These are phyloP conservation scores for Mesocricetus auratus DNA, from an alignment of 2,113 vertebrate species.

Conservation along the genomic window DNA sequence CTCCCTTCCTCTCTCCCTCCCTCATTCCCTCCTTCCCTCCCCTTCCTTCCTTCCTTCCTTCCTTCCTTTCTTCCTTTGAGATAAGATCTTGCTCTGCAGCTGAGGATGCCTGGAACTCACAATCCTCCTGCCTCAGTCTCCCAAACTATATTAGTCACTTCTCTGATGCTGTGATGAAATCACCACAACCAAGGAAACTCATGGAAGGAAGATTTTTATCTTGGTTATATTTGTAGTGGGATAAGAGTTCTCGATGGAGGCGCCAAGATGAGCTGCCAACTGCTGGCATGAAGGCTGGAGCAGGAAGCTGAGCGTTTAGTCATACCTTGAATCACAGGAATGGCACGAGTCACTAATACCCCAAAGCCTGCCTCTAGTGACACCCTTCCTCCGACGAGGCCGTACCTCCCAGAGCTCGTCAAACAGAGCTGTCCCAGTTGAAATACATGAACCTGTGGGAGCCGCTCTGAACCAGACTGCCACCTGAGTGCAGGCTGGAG, in stretches of 20 bases:
- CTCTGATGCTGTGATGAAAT: not conserved
- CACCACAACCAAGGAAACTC: not conserved
- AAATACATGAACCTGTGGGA: no score
- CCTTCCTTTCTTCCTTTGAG: not conserved
- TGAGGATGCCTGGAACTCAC: no score
- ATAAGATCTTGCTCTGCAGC: not conserved
- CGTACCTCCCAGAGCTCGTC: not conserved
- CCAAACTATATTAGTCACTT: not conserved
- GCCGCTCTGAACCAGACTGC: not conserved
- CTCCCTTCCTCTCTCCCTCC: accelerated
- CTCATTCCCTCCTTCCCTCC: not conserved
- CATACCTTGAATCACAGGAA: not conserved
- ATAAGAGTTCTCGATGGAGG: not conserved
- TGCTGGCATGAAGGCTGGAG: not conserved
- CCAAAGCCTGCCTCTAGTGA: not conserved
- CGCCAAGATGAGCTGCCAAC: not conserved
- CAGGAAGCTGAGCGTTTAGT: not conserved
- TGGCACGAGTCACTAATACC: not conserved
- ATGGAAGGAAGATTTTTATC: not conserved
- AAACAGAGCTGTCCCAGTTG: not conserved
- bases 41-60: not conserved
- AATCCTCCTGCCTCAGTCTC: not conserved
- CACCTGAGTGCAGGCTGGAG: no score
- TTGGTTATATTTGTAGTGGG: not conserved
- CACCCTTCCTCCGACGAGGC: not conserved